These are phyloP conservation scores for Melitaea cinxia DNA, from an alignment of 1,140 invertebrate species.

Conservation along the genomic window DNA sequence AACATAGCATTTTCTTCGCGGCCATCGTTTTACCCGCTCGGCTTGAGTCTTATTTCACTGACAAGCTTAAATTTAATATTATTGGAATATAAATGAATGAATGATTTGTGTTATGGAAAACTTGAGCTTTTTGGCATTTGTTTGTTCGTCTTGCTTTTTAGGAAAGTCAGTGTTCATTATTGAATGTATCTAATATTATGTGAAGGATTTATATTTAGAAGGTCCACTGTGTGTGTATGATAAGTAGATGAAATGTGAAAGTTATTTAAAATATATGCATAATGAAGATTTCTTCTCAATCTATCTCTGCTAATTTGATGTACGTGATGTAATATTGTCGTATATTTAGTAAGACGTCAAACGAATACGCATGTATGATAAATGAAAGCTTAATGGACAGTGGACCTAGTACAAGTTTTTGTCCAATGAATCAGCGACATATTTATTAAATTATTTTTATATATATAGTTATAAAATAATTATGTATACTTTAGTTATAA, in stretches of 20 bases:
- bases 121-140: constrained; percentile 24
- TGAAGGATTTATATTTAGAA: constrained; percentile 13
- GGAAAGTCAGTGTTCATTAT: constrained; percentile 12
- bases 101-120: constrained; percentile 10
- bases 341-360: constrained; percentile 1
- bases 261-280: constrained; percentile 4
- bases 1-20: constrained; percentile 44
- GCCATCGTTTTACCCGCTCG: constrained; percentile 39
- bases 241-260: constrained; percentile 1
- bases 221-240: constrained; percentile 24
- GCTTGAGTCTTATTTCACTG: constrained; percentile 48
- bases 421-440: constrained; percentile 59
- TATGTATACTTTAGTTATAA: constrained; percentile 71
- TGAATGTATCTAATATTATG: constrained; percentile 4
- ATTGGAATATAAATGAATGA: constrained; percentile 50
- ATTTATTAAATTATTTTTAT: constrained; percentile 75
- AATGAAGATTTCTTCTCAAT: background rate
- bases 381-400: background rate
- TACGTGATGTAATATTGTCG: background rate
- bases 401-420: constrained; percentile 36
- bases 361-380: background rate
- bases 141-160: constrained; percentile 33
- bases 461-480: constrained; percentile 58
- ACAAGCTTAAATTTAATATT: constrained; percentile 47
- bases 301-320: constrained; percentile 13